Evolutionary conservation across 1,140 invertebrate species (phyloP).

Genomic region (Trichomalopsis sarcophagae): DNA sequence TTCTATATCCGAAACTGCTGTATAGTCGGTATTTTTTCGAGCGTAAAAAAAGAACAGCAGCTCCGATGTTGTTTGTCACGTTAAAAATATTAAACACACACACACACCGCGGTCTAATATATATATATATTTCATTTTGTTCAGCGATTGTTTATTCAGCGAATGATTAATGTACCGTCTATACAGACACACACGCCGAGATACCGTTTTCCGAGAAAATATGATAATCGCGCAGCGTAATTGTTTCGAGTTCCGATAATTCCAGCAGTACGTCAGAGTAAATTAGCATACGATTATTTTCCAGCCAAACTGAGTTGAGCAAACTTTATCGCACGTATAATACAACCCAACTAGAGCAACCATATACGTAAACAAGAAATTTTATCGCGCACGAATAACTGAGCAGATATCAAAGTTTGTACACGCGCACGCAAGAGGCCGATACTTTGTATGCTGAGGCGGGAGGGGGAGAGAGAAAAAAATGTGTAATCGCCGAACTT

Average conservation of each 20-base stretch:
- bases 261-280: background rate
- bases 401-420: background rate
- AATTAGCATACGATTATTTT: conserved; percentile 5
- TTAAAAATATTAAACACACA: background rate
- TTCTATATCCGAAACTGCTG: background rate
- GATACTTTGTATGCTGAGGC: background rate
- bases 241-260: background rate
- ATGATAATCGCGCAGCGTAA: background rate
- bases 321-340: background rate
- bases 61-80: too few relatives aligned
- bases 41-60: too few relatives aligned
- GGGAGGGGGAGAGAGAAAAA: background rate
- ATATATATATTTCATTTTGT: background rate
- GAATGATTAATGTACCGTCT: background rate
- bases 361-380: background rate
- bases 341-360: background rate
- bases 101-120: background rate
- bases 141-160: background rate
- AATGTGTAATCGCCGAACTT: background rate
- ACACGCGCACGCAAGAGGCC: background rate
- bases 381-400: background rate
- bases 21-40: background rate
- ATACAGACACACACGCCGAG: too few relatives aligned
- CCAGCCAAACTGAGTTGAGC: background rate
- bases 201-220: too few relatives aligned